Conservation (phyloP, 2,888 invertebrate species). For the Amphipoea oculea region DNA sequence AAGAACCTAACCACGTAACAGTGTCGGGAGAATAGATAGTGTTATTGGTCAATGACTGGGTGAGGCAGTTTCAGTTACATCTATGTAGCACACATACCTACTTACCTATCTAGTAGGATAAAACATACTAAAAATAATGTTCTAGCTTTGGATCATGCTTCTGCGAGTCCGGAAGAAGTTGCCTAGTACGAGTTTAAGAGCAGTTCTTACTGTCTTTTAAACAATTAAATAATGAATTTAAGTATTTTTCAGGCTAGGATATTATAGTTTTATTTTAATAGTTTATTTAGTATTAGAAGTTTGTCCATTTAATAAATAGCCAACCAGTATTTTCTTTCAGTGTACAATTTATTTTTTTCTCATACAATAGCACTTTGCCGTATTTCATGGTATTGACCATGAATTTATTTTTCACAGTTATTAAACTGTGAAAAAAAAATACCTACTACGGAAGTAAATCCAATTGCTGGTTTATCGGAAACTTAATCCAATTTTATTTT, state of each 20-base stretch:
- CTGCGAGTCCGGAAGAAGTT: not conserved
- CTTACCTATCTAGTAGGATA: no score
- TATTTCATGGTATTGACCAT: not conserved
- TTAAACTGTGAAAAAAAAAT: no score
- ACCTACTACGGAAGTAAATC: not conserved
- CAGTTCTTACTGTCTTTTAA: not conserved
- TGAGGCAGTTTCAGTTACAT: not conserved
- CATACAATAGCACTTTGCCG: not conserved
- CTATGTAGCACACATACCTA: not conserved
- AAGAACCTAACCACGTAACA: not conserved
- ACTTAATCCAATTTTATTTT: conserved; percentile 1
- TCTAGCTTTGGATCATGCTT: not conserved
- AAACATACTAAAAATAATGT: not conserved
- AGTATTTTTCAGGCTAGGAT: no score
- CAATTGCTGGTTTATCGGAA: not conserved
- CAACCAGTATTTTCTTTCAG: not conserved
- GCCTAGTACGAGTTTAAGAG: not conserved
- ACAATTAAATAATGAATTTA: not conserved
- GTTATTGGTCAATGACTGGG: conserved; percentile 9
- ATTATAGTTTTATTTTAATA: no score
- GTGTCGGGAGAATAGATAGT: not conserved
- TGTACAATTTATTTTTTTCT: not conserved
- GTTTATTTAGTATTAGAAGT: no score
- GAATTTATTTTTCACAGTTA: not conserved
- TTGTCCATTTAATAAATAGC: no score